These are phyloP conservation scores for Polylopha cassiicola DNA, from an alignment of 2,888 invertebrate species.

Conservation along the genomic window DNA sequence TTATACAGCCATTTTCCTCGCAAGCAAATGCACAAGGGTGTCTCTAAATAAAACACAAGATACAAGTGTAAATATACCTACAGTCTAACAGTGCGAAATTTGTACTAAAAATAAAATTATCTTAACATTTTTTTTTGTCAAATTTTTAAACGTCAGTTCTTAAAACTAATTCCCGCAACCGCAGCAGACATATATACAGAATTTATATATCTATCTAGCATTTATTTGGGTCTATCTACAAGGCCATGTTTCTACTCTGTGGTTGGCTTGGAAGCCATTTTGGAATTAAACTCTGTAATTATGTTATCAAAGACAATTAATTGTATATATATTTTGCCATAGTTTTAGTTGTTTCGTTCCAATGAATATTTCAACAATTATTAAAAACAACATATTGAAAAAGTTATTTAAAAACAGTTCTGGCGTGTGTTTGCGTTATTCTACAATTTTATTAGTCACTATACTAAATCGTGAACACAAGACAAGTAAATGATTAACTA, in stretches of 20 bases:
- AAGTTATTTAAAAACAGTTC: too few relatives aligned
- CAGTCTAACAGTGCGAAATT: slow-evolving; percentile 23
- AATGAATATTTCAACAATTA: too few relatives aligned
- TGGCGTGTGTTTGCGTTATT: too few relatives aligned
- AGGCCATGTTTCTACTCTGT: slow-evolving; percentile 45
- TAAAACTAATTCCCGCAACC: not conserved
- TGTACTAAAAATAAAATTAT: slow-evolving; percentile 27
- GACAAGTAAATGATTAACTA: too few relatives aligned
- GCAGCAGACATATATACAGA: slow-evolving; percentile 1
- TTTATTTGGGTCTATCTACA: slow-evolving; percentile 48
- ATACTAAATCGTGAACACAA: too few relatives aligned
- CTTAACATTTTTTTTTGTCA: not conserved
- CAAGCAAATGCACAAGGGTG: slow-evolving; percentile 13
- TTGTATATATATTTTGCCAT: too few relatives aligned
- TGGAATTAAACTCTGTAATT: slow-evolving; percentile 10
- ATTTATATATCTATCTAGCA: slow-evolving; percentile 18
- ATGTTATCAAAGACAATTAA: slow-evolving; percentile 3
- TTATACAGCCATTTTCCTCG: slow-evolving; percentile 13
- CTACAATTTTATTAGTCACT: too few relatives aligned
- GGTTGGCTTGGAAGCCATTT: slow-evolving; percentile 31
- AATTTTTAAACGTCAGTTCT: too few relatives aligned
- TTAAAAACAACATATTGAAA: too few relatives aligned
- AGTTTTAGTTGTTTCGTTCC: too few relatives aligned
- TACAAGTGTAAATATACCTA: slow-evolving; percentile 7
- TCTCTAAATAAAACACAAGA: slow-evolving; percentile 7